Evolutionary conservation across 2,113 vertebrate genomes (phyloP), one percentile per base, ranked within the genome.

Genomic region (Gadus chalcogrammus): DNA sequence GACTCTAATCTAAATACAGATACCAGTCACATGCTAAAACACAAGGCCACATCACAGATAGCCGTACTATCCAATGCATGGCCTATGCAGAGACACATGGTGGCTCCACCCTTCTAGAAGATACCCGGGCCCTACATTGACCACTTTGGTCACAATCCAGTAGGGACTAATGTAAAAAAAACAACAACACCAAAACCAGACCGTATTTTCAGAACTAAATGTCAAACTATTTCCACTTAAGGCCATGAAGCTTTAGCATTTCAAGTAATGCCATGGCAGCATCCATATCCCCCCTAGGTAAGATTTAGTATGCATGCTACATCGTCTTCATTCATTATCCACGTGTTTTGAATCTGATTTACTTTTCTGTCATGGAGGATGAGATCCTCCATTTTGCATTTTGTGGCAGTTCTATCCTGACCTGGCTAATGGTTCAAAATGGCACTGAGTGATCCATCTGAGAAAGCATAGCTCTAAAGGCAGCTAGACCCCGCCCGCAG

Each of bases 251-350:
- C 13, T 27, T 63, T 27, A 4, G 11, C 61, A 63, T 28, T 64
- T 31, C 42, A 73, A 70, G 48, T 58, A 38, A 59, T 53, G 42
- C 42, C 42, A 12, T 48, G 42, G 42, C 42, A 48, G 42, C 42
- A 48, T 48, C 42, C 42, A 48, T 48, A 48, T 48, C 42, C 42
- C 42, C 9, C 42, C 8, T 48, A 48, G 42, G 42, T 48, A 48
- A 48, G 2, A 48, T 48, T 48, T 48, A 48, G 79, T 53, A 75
- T 75, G 67, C 76, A 86, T 70, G 81, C 82, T 87, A 87, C 87
- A 85, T 82, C 67, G 7, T 58, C 55, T 17, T 58, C 55, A 58
- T 58, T n/a, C 15, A 58, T 58, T n/a, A 58, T 58, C 55, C 55
- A 58, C 55, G 15, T 16, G 55, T 58, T 58, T 48, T 48, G 2